phyloP scores from a whole-genome alignment of 1,140 invertebrate species.

The Antheraea mylitta region DNA sequence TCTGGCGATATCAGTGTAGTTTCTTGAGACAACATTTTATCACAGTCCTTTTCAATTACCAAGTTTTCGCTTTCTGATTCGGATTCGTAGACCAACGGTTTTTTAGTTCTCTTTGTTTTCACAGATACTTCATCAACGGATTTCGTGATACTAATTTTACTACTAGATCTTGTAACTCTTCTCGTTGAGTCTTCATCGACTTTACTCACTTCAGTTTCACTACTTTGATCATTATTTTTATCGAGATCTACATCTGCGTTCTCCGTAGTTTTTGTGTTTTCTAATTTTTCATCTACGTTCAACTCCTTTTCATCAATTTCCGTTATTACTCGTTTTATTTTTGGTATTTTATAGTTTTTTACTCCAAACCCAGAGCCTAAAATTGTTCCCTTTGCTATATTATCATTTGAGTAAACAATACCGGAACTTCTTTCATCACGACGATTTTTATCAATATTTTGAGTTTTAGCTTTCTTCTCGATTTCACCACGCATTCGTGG shows the following conservation, averaged over 20 bases:
- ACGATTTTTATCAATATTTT: constrained; percentile 18
- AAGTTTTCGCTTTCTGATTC: constrained; percentile 25
- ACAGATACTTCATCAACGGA: constrained; percentile 9
- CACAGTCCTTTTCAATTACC: not conserved
- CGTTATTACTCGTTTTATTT: constrained; percentile 72
- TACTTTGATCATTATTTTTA: not conserved
- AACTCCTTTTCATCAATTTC: constrained; percentile 25
- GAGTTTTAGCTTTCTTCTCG: constrained; percentile 25
- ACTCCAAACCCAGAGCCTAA: constrained; percentile 76
- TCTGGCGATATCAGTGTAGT: not conserved
- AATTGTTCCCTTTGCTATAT: constrained; percentile 62
- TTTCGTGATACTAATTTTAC: not conserved
- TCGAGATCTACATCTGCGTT: not conserved
- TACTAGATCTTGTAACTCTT: constrained; percentile 10
- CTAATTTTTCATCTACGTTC: constrained; percentile 9
- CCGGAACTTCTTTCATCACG: constrained; percentile 42
- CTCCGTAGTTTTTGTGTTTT: constrained; percentile 16
- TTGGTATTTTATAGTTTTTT: constrained; percentile 84
- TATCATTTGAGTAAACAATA: constrained; percentile 66
- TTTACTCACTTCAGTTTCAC: not conserved
- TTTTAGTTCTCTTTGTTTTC: constrained; percentile 31
- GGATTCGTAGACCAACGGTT: constrained; percentile 28
- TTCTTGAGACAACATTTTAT: not conserved
- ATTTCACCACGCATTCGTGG: constrained; percentile 42
- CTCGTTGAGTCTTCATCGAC: not conserved